Evolutionary conservation across 92 coral and sea anemone species (phyloP).

Genomic region (Montipora capitata): DNA sequence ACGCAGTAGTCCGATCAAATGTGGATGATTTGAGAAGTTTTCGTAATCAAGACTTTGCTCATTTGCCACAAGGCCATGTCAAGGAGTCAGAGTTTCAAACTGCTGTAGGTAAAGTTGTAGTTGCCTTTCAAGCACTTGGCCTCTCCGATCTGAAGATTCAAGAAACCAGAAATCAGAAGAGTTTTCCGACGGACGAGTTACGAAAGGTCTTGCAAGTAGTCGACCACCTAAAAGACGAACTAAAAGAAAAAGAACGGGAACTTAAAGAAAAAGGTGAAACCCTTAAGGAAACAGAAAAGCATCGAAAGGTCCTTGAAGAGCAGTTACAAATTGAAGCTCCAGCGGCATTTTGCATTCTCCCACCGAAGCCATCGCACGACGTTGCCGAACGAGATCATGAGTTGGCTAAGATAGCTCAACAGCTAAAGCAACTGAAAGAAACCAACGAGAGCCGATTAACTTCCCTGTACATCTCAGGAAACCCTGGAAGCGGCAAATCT

Average conservation of each 20-base stretch:
- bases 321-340: not conserved
- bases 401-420: not conserved
- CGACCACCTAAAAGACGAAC: too few relatives aligned
- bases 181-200: not conserved
- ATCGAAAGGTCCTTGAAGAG: constrained; percentile 20
- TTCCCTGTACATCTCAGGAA: constrained; percentile 47
- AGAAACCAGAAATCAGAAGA: not conserved
- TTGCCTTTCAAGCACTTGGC: not conserved
- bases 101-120: not conserved
- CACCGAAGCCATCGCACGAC: constrained; percentile 1
- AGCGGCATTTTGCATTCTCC: not conserved
- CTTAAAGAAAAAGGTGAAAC: not conserved
- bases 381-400: not conserved
- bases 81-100: constrained; percentile 32
- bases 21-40: constrained; percentile 47
- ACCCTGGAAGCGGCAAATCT: constrained; percentile 60
- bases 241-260: not conserved
- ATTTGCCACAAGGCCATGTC: constrained; percentile 30
- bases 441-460: not conserved
- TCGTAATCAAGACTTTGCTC: constrained; percentile 61
- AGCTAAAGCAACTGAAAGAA: constrained; percentile 4
- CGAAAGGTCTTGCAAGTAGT: too few relatives aligned
- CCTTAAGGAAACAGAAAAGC: not conserved
- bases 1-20: constrained; percentile 12
- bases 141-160: not conserved